Evolutionary conservation across 1,140 invertebrate species (phyloP).

Genomic region (Oscheius sp.): DNA sequence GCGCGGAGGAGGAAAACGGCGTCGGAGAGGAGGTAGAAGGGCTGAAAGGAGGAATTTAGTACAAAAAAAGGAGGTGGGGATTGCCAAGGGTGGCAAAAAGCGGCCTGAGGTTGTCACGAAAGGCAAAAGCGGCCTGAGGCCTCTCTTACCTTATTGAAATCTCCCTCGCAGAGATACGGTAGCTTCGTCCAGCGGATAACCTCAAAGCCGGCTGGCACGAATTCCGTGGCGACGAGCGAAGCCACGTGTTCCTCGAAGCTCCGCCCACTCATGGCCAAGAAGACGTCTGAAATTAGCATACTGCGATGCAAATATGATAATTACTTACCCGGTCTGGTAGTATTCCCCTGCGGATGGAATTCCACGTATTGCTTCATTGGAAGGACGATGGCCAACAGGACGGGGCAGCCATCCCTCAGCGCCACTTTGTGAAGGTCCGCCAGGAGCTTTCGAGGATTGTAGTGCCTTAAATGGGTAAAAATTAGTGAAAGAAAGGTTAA

Average conservation of each 20-base stretch:
- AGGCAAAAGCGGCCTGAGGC: background rate
- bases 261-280: constrained; percentile 66
- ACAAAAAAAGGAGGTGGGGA: background rate
- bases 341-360: constrained; percentile 60
- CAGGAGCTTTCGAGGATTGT: constrained; percentile 74
- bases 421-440: constrained; percentile 40
- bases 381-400: constrained; percentile 79
- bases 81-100: too few species aligned
- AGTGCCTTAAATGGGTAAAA: constrained; percentile 66
- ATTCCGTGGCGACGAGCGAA: constrained; percentile 71
- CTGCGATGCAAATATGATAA: constrained; percentile 8
- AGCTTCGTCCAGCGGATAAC: constrained; percentile 76
- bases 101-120: background rate
- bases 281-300: constrained; percentile 16
- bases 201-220: constrained; percentile 72
- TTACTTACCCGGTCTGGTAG: constrained; percentile 4
- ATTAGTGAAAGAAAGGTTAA: background rate
- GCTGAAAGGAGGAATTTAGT: constrained; percentile 65
- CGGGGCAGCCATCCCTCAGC: constrained; percentile 66
- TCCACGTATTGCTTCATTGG: constrained; percentile 88
- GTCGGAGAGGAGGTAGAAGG: constrained; percentile 85
- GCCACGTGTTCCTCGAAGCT: constrained; percentile 77
- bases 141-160: constrained; percentile 68
- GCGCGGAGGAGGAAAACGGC: constrained; percentile 71
- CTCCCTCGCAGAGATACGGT: constrained; percentile 90